Evolutionary conservation across 2,113 vertebrate species (phyloP).

Genomic region (Crocuta crocuta): DNA sequence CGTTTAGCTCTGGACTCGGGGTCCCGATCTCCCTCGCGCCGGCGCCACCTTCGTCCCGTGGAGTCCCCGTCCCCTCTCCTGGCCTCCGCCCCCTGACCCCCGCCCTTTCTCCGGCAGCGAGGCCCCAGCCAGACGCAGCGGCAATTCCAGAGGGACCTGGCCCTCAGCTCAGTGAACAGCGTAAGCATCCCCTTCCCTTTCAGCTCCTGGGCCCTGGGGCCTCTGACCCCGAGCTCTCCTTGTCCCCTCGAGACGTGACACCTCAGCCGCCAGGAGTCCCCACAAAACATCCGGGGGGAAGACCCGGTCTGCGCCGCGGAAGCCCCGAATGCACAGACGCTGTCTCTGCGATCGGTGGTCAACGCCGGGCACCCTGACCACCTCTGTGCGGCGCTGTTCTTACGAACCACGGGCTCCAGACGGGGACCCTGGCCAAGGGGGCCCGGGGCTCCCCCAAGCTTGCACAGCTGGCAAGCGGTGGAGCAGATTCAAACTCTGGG

Average conservation of each 20-base stretch:
- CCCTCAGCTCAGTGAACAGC: neutral
- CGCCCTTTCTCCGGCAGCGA: neutral
- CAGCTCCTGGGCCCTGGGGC: accelerated
- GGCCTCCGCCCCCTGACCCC: accelerated
- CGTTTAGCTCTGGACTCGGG: neutral
- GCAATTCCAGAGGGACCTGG: accelerated
- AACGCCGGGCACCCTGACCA: accelerated
- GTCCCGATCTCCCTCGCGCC: accelerated
- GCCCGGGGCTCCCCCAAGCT: neutral
- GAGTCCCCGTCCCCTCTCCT: neutral
- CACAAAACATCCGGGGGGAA: neutral
- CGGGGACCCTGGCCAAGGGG: neutral
- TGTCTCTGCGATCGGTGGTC: accelerated
- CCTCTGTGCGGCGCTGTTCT: accelerated
- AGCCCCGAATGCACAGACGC: neutral
- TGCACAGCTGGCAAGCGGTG: accelerated
- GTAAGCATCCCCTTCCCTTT: neutral
- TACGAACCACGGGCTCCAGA: neutral
- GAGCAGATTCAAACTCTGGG: neutral
- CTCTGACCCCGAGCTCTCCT: neutral
- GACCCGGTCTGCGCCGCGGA: accelerated
- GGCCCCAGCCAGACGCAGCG: accelerated
- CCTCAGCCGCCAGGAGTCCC: neutral
- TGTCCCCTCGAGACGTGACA: accelerated
- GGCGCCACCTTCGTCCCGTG: neutral